Percentiles rank a stretch among this genome's conserved stretches.
Conservation (phyloP, 2,888 invertebrate species). For the Drosophila basisetae region DNA sequence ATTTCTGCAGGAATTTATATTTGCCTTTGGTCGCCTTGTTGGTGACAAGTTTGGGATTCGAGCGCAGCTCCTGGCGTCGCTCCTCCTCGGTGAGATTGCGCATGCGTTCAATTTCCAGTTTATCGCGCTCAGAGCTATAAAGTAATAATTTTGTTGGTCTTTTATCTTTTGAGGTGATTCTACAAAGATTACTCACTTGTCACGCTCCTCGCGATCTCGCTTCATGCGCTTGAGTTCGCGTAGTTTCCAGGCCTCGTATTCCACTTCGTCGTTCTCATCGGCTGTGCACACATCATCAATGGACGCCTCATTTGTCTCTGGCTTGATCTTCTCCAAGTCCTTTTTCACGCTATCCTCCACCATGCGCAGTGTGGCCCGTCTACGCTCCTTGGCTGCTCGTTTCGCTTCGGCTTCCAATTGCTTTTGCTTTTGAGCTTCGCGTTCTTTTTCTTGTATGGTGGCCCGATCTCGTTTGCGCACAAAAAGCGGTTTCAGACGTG, state of each 20-base stretch:
- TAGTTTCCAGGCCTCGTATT: constrained; percentile 99
- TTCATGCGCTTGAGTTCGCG: constrained; percentile 98
- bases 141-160: background rate
- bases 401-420: constrained; percentile 93
- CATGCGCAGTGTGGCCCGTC: constrained; percentile 94
- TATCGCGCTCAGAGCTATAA: constrained; percentile 93
- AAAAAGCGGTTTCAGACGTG: constrained; percentile 97
- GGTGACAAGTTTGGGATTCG: constrained; percentile 96
- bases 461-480: constrained; percentile 96
- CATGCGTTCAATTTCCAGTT: constrained; percentile 94
- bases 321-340: constrained; percentile 89
- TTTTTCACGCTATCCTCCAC: constrained; percentile 95
- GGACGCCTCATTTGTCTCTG: constrained; percentile 90
- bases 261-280: constrained; percentile 97
- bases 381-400: constrained; percentile 94
- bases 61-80: constrained; percentile 93
- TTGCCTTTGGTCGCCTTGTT: constrained; percentile 99
- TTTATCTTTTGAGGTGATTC: too few relatives aligned
- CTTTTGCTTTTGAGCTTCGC: constrained; percentile 93
- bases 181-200: constrained; percentile 89
- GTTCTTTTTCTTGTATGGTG: constrained; percentile 97
- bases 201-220: constrained; percentile 97
- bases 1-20: constrained; percentile 99
- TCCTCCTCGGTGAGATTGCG: constrained; percentile 98
- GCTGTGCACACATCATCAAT: constrained; percentile 95